These are phyloP conservation scores for Thera obeliscata DNA, from an alignment of 2,888 invertebrate genomes.

Conservation along the genomic window DNA sequence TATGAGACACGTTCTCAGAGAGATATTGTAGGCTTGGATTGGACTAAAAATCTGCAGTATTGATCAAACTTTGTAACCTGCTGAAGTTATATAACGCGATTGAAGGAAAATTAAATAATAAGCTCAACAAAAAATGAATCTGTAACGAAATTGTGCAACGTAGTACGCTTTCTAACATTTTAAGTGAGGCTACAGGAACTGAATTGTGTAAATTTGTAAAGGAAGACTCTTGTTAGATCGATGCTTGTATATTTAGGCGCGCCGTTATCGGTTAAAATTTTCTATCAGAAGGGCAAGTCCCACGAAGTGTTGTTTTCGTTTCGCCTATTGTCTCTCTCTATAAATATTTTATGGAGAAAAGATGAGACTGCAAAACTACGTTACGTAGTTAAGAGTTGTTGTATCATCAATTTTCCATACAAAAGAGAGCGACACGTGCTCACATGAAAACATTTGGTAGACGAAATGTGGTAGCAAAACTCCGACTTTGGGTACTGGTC, in stretches of 20 bases:
- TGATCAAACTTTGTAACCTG: background rate
- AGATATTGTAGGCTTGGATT: background rate
- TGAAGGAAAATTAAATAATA: slow-evolving; percentile 2
- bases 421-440: too few species aligned
- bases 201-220: slow-evolving; percentile 13
- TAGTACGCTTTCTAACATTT: slow-evolving; percentile 24
- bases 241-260: background rate
- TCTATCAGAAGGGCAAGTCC: background rate
- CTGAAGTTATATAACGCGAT: slow-evolving; percentile 2
- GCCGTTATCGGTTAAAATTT: background rate
- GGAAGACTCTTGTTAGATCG: slow-evolving; percentile 12
- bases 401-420: too few species aligned
- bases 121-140: slow-evolving; percentile 14
- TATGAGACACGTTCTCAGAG: background rate
- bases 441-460: too few species aligned
- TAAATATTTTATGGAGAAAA: too few species aligned
- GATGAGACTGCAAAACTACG: too few species aligned
- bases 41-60: background rate
- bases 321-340: too few species aligned
- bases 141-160: slow-evolving; percentile 19
- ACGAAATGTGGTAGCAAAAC: too few species aligned
- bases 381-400: too few species aligned
- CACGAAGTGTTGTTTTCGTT: too few species aligned
- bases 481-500: too few species aligned
- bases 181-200: slow-evolving; percentile 21